Percentiles rank a stretch among this genome's conserved stretches.
Evolutionary conservation across 2,113 vertebrate species (phyloP).

Genomic region (Xerus inauris): DNA sequence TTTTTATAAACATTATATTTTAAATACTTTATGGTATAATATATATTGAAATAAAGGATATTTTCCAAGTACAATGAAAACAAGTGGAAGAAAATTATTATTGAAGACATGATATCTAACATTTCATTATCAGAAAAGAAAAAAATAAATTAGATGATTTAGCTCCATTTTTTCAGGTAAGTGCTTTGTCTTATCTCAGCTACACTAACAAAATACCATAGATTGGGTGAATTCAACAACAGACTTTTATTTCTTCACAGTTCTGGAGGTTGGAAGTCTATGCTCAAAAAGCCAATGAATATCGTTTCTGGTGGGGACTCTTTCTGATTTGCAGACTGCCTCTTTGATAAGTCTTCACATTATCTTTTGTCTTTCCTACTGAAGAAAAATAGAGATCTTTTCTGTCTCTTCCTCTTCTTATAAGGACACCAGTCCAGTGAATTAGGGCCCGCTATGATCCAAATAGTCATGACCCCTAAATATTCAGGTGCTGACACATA

Average conservation of each 20-base stretch:
- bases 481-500: not conserved
- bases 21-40: not conserved
- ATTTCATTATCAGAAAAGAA: not conserved
- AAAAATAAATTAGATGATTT: not conserved
- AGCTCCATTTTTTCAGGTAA: not conserved
- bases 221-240: not conserved
- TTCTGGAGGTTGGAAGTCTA: not conserved
- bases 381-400: not conserved
- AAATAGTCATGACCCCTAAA: too few relatives aligned
- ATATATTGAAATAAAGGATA: not conserved
- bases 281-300: not conserved
- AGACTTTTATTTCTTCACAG: not conserved
- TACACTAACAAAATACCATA: not conserved
- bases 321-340: not conserved
- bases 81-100: not conserved
- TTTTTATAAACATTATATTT: not conserved
- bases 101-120: not conserved
- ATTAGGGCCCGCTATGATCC: not conserved
- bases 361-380: not conserved
- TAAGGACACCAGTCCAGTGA: not conserved
- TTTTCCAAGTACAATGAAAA: not conserved
- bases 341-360: rapidly evolving
- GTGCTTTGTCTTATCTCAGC: not conserved
- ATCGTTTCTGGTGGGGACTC: not conserved
- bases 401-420: not conserved